Evolutionary conservation across 2,888 invertebrate species (phyloP).

Genomic region (Epistrophe eligans): DNA sequence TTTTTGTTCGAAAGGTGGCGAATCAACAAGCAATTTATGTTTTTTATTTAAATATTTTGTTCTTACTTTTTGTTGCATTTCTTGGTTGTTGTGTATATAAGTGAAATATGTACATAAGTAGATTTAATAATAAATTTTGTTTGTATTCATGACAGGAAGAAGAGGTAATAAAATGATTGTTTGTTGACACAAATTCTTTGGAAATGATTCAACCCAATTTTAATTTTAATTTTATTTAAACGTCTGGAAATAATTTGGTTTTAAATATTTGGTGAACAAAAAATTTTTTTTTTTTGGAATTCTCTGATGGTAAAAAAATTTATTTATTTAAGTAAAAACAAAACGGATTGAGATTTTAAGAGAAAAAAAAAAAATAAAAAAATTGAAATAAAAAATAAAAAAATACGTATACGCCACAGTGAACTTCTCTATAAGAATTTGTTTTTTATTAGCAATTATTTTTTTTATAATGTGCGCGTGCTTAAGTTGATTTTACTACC

Average conservation of each 20-base stretch:
- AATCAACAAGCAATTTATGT: conserved; percentile 55
- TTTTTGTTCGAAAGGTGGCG: conserved; percentile 51
- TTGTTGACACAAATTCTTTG: conserved; percentile 46
- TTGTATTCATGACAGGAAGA: conserved; percentile 9
- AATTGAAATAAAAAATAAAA: background rate
- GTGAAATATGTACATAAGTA: background rate
- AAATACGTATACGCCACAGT: conserved; percentile 20
- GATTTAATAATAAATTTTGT: conserved; percentile 9
- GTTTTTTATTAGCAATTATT: background rate
- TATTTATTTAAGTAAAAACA: background rate
- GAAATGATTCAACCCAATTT: conserved; percentile 9
- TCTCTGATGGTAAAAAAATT: background rate
- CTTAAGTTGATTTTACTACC: background rate
- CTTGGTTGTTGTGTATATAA: background rate
- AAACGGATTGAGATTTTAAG: background rate
- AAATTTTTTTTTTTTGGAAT: background rate
- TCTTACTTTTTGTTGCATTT: conserved; percentile 1
- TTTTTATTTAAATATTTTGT: conserved; percentile 15
- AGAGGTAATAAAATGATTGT: conserved; percentile 35
- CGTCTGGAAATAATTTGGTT: conserved; percentile 6
- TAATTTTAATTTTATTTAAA: background rate
- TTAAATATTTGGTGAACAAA: background rate
- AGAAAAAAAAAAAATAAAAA: background rate
- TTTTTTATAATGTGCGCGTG: background rate
- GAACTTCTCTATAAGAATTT: background rate